These are phyloP conservation scores for Ips nitidus DNA, from an alignment of 1,140 invertebrate species.

Conservation along the genomic window DNA sequence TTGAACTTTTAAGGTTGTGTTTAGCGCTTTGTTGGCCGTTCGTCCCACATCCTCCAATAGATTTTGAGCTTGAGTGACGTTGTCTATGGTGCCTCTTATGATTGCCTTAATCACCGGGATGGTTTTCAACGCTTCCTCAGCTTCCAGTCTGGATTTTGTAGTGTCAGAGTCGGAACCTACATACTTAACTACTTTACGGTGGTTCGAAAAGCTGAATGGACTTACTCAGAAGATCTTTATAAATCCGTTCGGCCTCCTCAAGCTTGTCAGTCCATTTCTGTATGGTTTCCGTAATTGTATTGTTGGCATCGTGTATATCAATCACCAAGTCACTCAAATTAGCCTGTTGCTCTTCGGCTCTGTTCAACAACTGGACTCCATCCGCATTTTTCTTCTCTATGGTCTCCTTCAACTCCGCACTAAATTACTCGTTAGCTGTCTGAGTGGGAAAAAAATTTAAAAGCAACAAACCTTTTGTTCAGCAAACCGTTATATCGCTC, in stretches of 20 bases:
- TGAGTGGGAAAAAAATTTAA: background rate
- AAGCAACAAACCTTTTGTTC: conserved; percentile 49
- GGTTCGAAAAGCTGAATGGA: conserved; percentile 7
- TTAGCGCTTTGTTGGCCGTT: conserved; percentile 2
- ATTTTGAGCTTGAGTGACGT: conserved; percentile 74
- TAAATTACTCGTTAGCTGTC: conserved; percentile 2
- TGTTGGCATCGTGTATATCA: conserved; percentile 59
- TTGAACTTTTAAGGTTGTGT: background rate
- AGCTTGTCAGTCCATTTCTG: conserved; percentile 81
- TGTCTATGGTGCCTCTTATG: conserved; percentile 62
- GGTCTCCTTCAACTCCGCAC: conserved; percentile 10
- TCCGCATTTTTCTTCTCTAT: conserved; percentile 47
- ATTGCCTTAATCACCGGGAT: conserved; percentile 61
- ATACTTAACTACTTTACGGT: conserved; percentile 21
- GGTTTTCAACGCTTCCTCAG: conserved; percentile 63
- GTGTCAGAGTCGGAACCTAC: conserved; percentile 89
- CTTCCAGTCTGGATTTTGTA: conserved; percentile 71
- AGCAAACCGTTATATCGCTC: conserved; percentile 61
- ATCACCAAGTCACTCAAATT: conserved; percentile 65
- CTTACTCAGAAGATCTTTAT: conserved; percentile 78
- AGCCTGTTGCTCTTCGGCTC: conserved; percentile 61
- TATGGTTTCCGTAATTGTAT: conserved; percentile 79
- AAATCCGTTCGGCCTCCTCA: conserved; percentile 82
- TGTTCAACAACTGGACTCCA: conserved; percentile 57
- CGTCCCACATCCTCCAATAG: background rate